Evolutionary conservation across 2,888 invertebrate species (phyloP), one percentile per base, ranked within the genome.

Genomic region (Eupithecia subfuscata): DNA sequence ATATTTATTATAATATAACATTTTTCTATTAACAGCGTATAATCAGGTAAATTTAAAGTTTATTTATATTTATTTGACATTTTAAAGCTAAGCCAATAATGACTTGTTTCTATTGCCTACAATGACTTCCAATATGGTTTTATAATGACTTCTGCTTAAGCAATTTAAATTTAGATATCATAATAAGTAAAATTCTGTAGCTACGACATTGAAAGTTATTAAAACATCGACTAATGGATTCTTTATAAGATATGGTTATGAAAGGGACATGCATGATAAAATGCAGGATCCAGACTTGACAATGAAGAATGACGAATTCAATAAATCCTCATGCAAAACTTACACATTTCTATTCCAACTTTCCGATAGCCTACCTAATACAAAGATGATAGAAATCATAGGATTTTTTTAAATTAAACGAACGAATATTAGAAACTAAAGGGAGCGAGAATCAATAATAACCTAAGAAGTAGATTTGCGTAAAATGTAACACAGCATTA

Each of bases 261-360:
- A 89, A 84, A 84, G 87, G 88, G 87, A 83, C 93, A 92, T 92
- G 93, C 93, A 85, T 85, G 84, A 82, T 81, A 84, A 30, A 84
- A 90, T 92, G 90, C 89, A 83, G 88, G 89, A 84, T 77, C 77
- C 83, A 81, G 83, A 89, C 86, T 89, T 81, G 87, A 89, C 87
- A 88, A 88, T 89, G 88, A 84, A 83, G 77, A 76, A 83, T 71
- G 84, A 83, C 83, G 83, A 90, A 90, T 90, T 88, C 88, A 90
- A 84, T 75, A 76, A 79, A 72, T 75, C 69, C 74, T 69, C 75
- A 77, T 75, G 70, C 76, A 78, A 85, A 89, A 81, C 60, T 84
- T 87, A 80, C 81, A 72, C 83, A 82, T 84, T 76, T 72, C 83
- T 86, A 84, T 80, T 77, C 74, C 78, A 82, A 81, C 52, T 81